Conservation (phyloP, 1,140 invertebrate genomes). For the Panonychus citri region DNA sequence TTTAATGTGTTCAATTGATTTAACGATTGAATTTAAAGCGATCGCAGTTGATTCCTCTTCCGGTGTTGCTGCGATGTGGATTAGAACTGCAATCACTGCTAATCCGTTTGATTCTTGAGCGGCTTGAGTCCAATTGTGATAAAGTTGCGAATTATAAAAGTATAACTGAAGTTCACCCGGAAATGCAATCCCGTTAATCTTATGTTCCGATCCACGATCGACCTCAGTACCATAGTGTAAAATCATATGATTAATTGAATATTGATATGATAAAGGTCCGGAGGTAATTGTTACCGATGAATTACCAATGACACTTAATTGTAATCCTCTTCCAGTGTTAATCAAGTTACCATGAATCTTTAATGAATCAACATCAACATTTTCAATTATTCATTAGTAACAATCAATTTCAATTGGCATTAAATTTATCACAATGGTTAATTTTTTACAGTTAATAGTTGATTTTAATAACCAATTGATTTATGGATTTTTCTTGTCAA, state of each 20-base stretch:
- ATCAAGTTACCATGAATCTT: slow-evolving; percentile 63
- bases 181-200: slow-evolving; percentile 71
- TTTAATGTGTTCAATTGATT: slow-evolving; percentile 2
- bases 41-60: too few species aligned
- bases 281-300: slow-evolving; percentile 57
- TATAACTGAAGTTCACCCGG: slow-evolving; percentile 86
- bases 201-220: slow-evolving; percentile 71
- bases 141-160: slow-evolving; percentile 86
- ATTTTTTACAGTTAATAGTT: too few species aligned
- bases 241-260: slow-evolving; percentile 68
- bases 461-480: too few species aligned
- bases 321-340: slow-evolving; percentile 50
- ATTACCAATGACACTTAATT: slow-evolving; percentile 15
- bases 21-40: slow-evolving; percentile 4
- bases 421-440: too few species aligned
- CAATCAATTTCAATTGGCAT: too few species aligned
- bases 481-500: too few species aligned
- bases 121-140: slow-evolving; percentile 83
- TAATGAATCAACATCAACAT: too few species aligned
- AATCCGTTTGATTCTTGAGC: slow-evolving; percentile 59
- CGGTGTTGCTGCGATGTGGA: slow-evolving; percentile 31
- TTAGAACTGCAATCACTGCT: slow-evolving; percentile 72
- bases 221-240: slow-evolving; percentile 76
- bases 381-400: too few species aligned
- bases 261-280: slow-evolving; percentile 77